These are phyloP conservation scores for Ecliptopera silaceata DNA, from an alignment of 2,888 invertebrate genomes.

Conservation along the genomic window DNA sequence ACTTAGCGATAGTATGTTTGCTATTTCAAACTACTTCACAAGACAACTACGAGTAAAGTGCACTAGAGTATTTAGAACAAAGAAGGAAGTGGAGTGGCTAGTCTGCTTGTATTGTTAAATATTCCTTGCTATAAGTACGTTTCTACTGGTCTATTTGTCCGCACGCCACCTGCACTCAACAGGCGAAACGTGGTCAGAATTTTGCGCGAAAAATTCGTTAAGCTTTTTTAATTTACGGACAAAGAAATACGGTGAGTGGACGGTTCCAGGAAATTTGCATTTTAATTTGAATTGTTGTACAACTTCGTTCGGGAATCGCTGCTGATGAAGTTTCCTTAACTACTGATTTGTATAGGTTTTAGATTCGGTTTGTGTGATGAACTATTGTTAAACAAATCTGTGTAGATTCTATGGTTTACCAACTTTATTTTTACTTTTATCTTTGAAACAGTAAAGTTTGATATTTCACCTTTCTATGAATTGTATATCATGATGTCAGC, in stretches of 20 bases:
- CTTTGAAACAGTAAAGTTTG: no score
- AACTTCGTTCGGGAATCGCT: background rate
- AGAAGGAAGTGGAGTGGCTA: no score
- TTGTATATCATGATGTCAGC: no score
- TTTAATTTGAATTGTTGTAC: conserved; percentile 12
- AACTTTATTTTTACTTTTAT: no score
- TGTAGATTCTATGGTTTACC: no score
- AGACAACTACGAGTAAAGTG: no score
- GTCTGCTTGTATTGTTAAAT: no score
- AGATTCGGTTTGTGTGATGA: no score
- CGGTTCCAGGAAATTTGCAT: conserved; percentile 15
- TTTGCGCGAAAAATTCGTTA: conserved; percentile 18
- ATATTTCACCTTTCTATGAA: no score
- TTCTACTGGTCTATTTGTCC: conserved; percentile 5
- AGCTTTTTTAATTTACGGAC: conserved; percentile 24
- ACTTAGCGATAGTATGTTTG: no score
- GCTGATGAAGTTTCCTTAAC: conserved; percentile 7
- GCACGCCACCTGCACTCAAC: conserved; percentile 66
- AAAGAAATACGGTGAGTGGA: conserved; percentile 21
- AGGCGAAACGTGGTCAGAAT: conserved; percentile 58
- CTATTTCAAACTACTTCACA: no score
- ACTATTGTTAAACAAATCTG: background rate
- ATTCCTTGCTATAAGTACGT: background rate
- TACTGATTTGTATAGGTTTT: background rate
- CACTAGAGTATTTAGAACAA: no score